Conservation (phyloP, 2,797 vertebrate species). For the Semotilus atromaculatus region DNA sequence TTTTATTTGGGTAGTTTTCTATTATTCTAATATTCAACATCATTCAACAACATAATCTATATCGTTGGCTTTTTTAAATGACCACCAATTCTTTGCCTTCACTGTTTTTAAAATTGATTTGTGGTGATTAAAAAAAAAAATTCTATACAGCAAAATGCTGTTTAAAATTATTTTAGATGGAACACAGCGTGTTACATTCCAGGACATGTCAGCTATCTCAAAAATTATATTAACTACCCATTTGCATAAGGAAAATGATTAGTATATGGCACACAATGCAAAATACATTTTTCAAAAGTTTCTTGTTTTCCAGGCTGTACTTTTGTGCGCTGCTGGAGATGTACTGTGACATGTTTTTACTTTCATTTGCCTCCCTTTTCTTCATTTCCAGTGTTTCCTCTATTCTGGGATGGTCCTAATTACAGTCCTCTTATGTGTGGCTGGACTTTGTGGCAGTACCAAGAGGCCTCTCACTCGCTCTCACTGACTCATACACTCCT, state of each 20-base stretch:
- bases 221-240: not conserved
- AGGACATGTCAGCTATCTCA: not conserved
- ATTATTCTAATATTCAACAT: not conserved
- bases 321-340: conserved; percentile 43
- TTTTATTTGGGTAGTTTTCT: not conserved
- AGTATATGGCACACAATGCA: not conserved
- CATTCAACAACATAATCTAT: not conserved
- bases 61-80: not conserved
- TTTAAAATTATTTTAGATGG: not conserved
- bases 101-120: not conserved
- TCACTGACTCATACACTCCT: conserved; percentile 50
- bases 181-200: not conserved
- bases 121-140: not conserved
- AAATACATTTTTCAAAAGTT: conserved; percentile 5
- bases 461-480: conserved; percentile 42
- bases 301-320: conserved; percentile 26
- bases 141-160: not conserved
- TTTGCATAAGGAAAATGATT: not conserved
- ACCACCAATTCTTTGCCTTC: not conserved
- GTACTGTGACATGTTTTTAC: conserved; percentile 27
- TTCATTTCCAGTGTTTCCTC: conserved; percentile 34
- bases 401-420: conserved; percentile 65
- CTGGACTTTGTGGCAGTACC: conserved; percentile 58
- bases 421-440: conserved; percentile 61
- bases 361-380: conserved; percentile 19